Evolutionary conservation across 64 coral and sea anemone genomes (phyloP), one percentile per base, ranked within the genome.

Genomic region (Montipora sp.): DNA sequence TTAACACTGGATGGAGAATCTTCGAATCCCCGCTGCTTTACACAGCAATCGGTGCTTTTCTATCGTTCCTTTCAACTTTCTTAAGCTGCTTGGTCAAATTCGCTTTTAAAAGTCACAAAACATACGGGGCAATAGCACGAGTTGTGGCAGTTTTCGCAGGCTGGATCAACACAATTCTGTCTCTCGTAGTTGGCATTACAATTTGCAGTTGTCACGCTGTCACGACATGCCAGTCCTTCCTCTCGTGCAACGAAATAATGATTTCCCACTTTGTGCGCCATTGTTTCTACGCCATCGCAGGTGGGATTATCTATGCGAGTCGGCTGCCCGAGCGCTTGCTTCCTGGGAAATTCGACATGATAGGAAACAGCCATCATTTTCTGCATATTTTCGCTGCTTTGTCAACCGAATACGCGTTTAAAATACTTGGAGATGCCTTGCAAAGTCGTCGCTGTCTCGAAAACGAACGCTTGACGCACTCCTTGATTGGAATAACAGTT

Each of bases 321-420:
- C 79, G 70, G 67, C 48, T 90, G 3, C 89, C 89, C 0, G 89
- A 90, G 15, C 21, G 89, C 8, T 47, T 90, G 4, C 19, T 90
- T n/a, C 78, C 89, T 44, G 89, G 77, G 20, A 72, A 72, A 70
- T 90, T 90, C 77, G 89, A 90, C 47, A 81, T 90, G 18, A 43
- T 90, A 20, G 89, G 89, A 57, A 79, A 79, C 66, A 90, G 89
- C 44, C 89, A 90, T 68, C 89, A 90, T 69, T 74, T 90, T 73
- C 21, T 90, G 5, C 89, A 90, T 45, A 58, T 90, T 18, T 74
- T 90, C 10, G n/a, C 43, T 9, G 89, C 89, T 3, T 51, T 90
- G 5, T 69, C 77, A 68, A 79, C 89, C 2, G 89, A 79, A 14
- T 79, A 90, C 27, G 77, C 77, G 1, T 90, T 90, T 44, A 90